These are phyloP conservation scores for Pseudorasbora parva DNA, from an alignment of 2,113 vertebrate species.

Conservation along the genomic window DNA sequence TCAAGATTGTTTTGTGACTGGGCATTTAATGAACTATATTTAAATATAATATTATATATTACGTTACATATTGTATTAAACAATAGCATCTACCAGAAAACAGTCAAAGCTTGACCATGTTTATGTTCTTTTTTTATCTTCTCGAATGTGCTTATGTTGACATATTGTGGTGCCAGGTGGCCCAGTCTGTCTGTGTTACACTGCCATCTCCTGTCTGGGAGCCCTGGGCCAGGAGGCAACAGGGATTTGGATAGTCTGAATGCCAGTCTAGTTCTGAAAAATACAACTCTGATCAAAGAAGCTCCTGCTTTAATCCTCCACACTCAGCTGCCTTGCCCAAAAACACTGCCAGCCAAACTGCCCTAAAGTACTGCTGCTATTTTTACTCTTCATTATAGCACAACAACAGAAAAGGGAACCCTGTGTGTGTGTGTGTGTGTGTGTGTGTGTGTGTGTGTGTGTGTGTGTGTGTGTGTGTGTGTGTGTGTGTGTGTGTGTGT, in stretches of 20 bases:
- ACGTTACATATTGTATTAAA: background rate
- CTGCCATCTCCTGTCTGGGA: slow-evolving; percentile 76
- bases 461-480: slow-evolving; percentile 60
- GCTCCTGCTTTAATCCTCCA: slow-evolving; percentile 75
- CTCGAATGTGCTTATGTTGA: slow-evolving; percentile 44
- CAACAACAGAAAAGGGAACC: slow-evolving; percentile 66
- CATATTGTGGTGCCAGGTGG: background rate
- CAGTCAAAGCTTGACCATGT: background rate
- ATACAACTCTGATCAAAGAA: slow-evolving; percentile 74
- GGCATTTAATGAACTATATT: background rate
- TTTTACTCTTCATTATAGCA: slow-evolving; percentile 72
- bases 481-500: slow-evolving; percentile 60
- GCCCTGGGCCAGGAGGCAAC: slow-evolving; percentile 56
- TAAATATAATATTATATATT: background rate
- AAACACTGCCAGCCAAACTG: slow-evolving; percentile 76
- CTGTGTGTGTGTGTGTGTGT: slow-evolving; percentile 62
- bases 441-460: slow-evolving; percentile 60
- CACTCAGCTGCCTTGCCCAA: slow-evolving; percentile 68
- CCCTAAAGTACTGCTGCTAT: slow-evolving; percentile 77
- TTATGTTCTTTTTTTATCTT: too few relatives aligned
- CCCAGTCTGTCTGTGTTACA: slow-evolving; percentile 66
- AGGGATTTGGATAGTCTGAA: slow-evolving; percentile 32
- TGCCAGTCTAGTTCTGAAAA: slow-evolving; percentile 51
- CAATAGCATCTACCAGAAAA: background rate
- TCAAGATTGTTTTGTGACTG: background rate